Conservation (phyloP, 2,888 invertebrate species). For the Anoplius nigerrimus region DNA sequence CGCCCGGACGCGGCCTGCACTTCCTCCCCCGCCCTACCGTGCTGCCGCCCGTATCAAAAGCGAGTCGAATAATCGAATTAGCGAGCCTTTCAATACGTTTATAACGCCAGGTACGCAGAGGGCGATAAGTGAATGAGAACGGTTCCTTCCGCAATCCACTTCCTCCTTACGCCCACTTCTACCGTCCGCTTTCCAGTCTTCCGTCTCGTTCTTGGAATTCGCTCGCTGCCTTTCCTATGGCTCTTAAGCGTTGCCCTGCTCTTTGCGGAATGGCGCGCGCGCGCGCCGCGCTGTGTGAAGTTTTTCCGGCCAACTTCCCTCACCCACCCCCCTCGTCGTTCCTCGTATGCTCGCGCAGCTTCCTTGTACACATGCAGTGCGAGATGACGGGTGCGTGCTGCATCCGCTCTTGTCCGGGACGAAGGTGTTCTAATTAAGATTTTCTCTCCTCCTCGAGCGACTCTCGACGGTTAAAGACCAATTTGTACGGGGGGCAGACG, state of each 20-base stretch:
- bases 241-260: too few relatives aligned
- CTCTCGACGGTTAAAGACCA: constrained; percentile 25
- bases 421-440: constrained; percentile 29
- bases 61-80: constrained; percentile 54
- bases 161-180: constrained; percentile 1
- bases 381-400: background rate
- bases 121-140: constrained; percentile 40
- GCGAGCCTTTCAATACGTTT: constrained; percentile 44
- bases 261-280: background rate
- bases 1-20: background rate
- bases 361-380: background rate
- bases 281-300: background rate
- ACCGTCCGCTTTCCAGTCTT: background rate
- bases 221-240: too few relatives aligned
- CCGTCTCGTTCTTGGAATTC: too few relatives aligned
- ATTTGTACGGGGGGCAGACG: constrained; percentile 8
- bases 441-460: constrained; percentile 18
- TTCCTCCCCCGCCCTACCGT: background rate
- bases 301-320: background rate
- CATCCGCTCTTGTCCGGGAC: constrained; percentile 6
- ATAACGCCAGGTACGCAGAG: constrained; percentile 28
- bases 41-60: constrained; percentile 47
- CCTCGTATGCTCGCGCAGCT: background rate
- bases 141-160: constrained; percentile 21
- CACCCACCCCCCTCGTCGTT: background rate